A percentile compares a stretch with the other conserved stretches of the same genome.
These are phyloP conservation scores for Xiphorhynchus erythropygius DNA, from an alignment of 2,797 vertebrate genomes.

Conservation along the genomic window DNA sequence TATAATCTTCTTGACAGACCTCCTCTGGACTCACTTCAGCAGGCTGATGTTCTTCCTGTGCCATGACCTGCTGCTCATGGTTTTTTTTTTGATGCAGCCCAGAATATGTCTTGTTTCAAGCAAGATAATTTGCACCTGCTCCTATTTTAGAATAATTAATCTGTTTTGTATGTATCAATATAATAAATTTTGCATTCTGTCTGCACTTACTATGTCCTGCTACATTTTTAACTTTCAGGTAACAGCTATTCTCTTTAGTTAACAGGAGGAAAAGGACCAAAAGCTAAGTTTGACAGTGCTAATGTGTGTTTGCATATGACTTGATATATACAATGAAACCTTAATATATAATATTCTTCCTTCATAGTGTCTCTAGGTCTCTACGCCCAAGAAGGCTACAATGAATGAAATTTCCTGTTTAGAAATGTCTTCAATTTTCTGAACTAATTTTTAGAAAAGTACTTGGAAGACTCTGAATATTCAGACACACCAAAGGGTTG, in stretches of 20 bases:
- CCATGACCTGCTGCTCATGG: neutral
- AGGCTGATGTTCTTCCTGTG: neutral
- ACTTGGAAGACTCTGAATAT: neutral
- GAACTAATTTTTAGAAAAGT: neutral
- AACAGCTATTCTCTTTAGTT: neutral
- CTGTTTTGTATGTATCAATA: neutral
- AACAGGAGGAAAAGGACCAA: neutral
- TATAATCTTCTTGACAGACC: neutral
- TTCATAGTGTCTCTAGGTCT: neutral
- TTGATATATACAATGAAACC: neutral
- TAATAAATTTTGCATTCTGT: neutral
- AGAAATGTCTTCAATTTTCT: neutral
- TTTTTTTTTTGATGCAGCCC: neutral
- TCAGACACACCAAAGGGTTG: neutral
- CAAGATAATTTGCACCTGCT: neutral
- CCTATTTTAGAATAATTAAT: neutral
- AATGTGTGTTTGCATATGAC: neutral
- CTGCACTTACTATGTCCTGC: neutral
- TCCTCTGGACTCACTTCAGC: neutral
- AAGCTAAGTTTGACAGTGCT: neutral
- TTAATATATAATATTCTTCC: neutral
- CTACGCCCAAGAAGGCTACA: neutral
- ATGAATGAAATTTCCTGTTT: neutral
- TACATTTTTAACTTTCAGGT: neutral
- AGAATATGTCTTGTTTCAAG: neutral